Evolutionary conservation across 2,797 vertebrate species (phyloP).

Genomic region (Potorous gilbertii): DNA sequence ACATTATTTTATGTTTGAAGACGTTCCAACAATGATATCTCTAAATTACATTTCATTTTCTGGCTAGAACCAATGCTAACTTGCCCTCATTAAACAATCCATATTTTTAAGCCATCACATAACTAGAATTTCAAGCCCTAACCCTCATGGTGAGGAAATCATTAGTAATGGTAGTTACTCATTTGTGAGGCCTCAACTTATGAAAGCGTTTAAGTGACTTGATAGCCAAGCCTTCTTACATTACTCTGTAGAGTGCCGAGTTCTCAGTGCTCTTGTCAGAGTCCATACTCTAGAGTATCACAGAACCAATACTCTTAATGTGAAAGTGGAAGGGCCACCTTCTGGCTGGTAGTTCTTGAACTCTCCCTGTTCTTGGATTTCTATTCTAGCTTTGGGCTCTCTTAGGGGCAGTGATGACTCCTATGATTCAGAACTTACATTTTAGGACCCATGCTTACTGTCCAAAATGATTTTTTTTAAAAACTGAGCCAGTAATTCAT

Average conservation of each 20-base stretch:
- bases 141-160: not conserved
- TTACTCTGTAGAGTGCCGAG: not conserved
- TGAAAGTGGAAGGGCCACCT: not conserved
- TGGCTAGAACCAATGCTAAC: not conserved
- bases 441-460: not conserved
- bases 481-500: not conserved
- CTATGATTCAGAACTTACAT: not conserved
- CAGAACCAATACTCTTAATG: too few relatives aligned
- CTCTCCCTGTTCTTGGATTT: not conserved
- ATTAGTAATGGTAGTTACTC: not conserved
- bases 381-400: not conserved
- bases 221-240: not conserved
- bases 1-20: not conserved
- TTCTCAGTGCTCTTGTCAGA: not conserved
- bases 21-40: not conserved
- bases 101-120: not conserved
- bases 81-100: not conserved
- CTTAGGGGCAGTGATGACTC: not conserved
- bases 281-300: not conserved
- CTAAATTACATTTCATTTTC: not conserved
- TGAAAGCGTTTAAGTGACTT: not conserved
- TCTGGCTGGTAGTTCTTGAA: not conserved
- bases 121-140: not conserved
- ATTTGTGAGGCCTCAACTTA: not conserved
- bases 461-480: too few relatives aligned